Base-by-base conservation (phyloP, 2,888 invertebrate species). In the Campoplex capitator region DNA sequence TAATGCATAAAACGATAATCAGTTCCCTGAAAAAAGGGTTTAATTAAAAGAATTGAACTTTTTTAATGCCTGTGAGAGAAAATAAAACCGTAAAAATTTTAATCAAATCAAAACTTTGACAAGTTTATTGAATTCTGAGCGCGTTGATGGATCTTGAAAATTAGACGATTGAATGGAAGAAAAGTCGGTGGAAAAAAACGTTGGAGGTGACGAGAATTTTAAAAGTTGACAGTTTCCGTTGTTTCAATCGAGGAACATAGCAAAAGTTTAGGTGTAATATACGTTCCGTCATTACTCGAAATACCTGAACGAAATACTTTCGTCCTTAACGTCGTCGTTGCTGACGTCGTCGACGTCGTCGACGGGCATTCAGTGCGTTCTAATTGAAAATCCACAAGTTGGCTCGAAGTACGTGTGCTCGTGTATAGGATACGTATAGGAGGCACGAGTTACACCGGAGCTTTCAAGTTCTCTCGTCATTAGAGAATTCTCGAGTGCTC, bases 401-500 rank as follows among this genome's bases (percentile, higher is more conserved):
- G 84, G 68, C 68, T 73, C 58, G 56, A 77, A 84, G 84, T 81
- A 84, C 71, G 71, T 56, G 62, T 74, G 83, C 70, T 82, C 58
- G 58, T 65, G 73, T 18, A 38, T 35, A 38, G 32, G 68, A 58
- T 48, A 67, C 65, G 67, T 71, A 71, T 54, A 32, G 32, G 9
- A 32, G 62, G 58, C 28, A 62, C 16, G 62, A 18, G 35, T 65
- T 67, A 68, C 62, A 67, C 67, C 67, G 4, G 48, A 65, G 76
- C n/a, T 77, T 73, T 78, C 83, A 73, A 73, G 77, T 58, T 84
- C 84, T 78, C 74, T 81, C 84, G 84, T 86, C 86, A 86, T 86
- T 86, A 86, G 84, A 86, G 86, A 86, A 86, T 86, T 86, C 86
- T 86, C 86, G 77, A 86, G 86, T 77, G 74, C 84, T 78, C 84